These are phyloP conservation scores for Cyanoliseus patagonus DNA, from an alignment of 2,113 vertebrate genomes.

Conservation along the genomic window DNA sequence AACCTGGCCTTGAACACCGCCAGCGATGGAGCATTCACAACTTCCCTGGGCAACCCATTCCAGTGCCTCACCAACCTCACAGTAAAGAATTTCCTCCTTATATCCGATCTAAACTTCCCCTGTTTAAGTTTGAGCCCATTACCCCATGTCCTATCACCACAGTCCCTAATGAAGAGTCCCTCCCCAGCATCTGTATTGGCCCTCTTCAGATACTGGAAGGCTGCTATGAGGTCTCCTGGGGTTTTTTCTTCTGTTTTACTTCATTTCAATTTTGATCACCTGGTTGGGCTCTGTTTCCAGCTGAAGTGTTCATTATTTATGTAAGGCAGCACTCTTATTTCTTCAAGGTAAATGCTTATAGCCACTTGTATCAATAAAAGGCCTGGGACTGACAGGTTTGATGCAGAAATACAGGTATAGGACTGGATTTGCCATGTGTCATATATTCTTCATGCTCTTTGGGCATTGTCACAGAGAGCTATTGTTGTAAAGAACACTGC, in stretches of 20 bases:
- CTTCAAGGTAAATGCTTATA: not conserved
- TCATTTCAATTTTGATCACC: not conserved
- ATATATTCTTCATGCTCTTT: accelerated
- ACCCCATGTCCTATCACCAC: no score
- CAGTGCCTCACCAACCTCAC: no score
- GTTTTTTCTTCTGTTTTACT: not conserved
- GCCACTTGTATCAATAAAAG: not conserved
- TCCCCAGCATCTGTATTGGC: no score
- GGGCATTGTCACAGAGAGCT: not conserved
- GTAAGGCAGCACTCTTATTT: not conserved
- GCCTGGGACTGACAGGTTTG: not conserved
- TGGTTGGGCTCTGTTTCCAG: not conserved
- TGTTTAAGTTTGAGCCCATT: no score
- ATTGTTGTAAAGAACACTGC: not conserved
- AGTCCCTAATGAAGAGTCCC: no score
- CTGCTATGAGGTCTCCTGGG: not conserved
- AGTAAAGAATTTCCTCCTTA: no score
- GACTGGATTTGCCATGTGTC: not conserved
- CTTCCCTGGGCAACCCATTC: no score
- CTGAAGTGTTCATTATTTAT: not conserved
- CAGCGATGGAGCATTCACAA: no score
- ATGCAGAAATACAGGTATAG: not conserved
- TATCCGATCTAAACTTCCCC: no score
- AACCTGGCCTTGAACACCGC: no score
- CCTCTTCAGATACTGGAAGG: no score